Base-by-base conservation (phyloP, 2,888 invertebrate genomes). In the Andrena bucephala region DNA sequence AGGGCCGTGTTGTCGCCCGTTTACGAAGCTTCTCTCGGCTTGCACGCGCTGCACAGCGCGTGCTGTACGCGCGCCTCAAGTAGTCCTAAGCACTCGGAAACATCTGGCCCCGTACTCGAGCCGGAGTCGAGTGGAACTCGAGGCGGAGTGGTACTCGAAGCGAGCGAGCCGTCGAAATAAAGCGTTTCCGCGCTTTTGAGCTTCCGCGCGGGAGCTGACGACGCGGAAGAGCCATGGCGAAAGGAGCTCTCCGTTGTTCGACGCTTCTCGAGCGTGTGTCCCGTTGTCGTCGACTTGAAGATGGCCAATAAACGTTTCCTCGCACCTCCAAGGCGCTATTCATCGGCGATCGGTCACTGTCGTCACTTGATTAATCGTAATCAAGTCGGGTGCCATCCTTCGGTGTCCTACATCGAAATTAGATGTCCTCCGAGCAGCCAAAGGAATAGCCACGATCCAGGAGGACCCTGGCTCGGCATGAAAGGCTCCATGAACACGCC, bases 151-250 rank as follows among this genome's bases (percentile, higher is more conserved):
- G 71, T 77, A 77, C 88, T 88, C 84, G 87, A 85, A 77, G 79
- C 71, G 71, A 73, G 75, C 80, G 75, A 70, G 68, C 77, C 72
- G 83, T 81, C 71, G 73, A 84, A 84, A 88, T 85, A 87, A 88
- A 88, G 86, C 80, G 89, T 91, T 92, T 91, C 89, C 90, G 85
- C 85, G 86, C 91, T 91, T 91, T 91, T 91, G 88, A 92, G 87
- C 86, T 89, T 87, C 81, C 85, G 77, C 86, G 79, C 68, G 65
- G 7, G 42, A 70, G 48, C 60, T 48, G 77, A 54, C 83, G 84
- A 68, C 65, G 75, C 33, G 66, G 68, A 77, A 60, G 67, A 63
- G 72, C 20, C 48, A 42, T 24, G 52, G 33, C 60, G 71, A 20
- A 54, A 8, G 65, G 27, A 59, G 66, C 54, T 24, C 65, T 7